These are phyloP conservation scores for Martes martes DNA, from an alignment of 2,113 vertebrate genomes.

Conservation along the genomic window DNA sequence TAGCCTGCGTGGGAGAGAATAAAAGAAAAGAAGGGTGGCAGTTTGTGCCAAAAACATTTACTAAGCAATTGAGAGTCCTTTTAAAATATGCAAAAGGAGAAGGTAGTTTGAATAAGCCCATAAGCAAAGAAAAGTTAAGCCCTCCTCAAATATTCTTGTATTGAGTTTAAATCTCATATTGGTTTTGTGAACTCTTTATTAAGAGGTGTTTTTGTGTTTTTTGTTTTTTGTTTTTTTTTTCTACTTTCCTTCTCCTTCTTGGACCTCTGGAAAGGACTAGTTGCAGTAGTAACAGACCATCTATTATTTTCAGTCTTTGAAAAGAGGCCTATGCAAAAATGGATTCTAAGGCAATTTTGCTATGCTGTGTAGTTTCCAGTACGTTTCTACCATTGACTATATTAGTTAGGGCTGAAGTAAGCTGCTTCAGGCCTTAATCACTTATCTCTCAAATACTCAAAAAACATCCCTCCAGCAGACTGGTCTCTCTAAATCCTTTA, in stretches of 20 bases:
- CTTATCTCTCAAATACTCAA: not conserved
- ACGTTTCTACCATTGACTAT: not conserved
- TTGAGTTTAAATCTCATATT: not conserved
- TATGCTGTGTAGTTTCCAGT: not conserved
- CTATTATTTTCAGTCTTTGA: not conserved
- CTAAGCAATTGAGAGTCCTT: not conserved
- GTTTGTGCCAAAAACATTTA: slow-evolving; percentile 49
- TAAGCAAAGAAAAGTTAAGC: not conserved
- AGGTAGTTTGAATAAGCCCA: slow-evolving; percentile 14
- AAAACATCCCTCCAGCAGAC: not conserved
- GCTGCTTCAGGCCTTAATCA: not conserved
- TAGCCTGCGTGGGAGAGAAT: slow-evolving; percentile 30
- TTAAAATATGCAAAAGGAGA: slow-evolving; percentile 34
- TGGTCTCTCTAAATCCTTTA: not conserved
- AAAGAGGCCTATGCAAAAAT: not conserved
- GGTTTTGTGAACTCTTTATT: not conserved
- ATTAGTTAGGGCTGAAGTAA: not conserved
- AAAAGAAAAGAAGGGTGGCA: slow-evolving; percentile 24
- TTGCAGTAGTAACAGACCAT: not conserved
- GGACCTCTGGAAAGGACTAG: not conserved
- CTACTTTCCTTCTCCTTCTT: not conserved
- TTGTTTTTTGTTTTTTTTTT: not conserved
- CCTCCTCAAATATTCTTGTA: not conserved
- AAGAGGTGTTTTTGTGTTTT: not conserved
- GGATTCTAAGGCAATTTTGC: not conserved